Base-by-base conservation (phyloP, 2,888 invertebrate species). In the Caradrina kadenii region DNA sequence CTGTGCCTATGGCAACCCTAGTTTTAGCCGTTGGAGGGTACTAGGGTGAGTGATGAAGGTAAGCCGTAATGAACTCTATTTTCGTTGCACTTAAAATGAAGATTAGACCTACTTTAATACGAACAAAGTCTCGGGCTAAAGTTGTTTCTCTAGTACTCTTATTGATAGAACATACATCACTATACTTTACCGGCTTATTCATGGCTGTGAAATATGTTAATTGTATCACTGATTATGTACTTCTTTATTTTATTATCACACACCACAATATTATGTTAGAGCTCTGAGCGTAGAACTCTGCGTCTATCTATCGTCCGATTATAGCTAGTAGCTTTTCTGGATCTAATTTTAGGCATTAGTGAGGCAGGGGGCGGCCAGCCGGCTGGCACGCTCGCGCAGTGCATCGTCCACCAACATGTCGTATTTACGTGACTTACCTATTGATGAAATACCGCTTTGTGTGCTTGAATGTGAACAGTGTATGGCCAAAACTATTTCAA, bases 401-500 rank as follows among this genome's bases (percentile, higher is more conserved):
- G 64, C 75, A 66, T 60, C 71, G 69, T 69, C 81, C 67, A 81
- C 63, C 39, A 85, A 83, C 80, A 95, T 95, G 94, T 91, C 95
- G 69, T 94, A 93, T 89, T 91, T 95, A 81, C 89, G 88, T 74
- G 93, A 94, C 79, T 84, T 95, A 61, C 87, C 93, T 66, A 84
- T 93, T 59, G 94, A 96, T 75, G 96, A 96, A 89, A 94, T 96
- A 89, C 96, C 96, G n/a, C 85, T 96, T 39, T 96, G 96, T 88
- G 96, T 96, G 53, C 90, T 96, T 63, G 95, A 96, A 86, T 94
- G 92, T 87, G 94, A 95, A 79, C 67, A 78, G 70, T 80, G 84
- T 84, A 80, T 71, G 87, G 81, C 45, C 21, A 42, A 67, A 58
- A 56, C 17, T 31, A 56, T 52, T 78, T 52, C 1, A 31, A 52